Evolutionary conservation across 2,888 invertebrate genomes (phyloP).

Genomic region (Pherbina coryleti): DNA sequence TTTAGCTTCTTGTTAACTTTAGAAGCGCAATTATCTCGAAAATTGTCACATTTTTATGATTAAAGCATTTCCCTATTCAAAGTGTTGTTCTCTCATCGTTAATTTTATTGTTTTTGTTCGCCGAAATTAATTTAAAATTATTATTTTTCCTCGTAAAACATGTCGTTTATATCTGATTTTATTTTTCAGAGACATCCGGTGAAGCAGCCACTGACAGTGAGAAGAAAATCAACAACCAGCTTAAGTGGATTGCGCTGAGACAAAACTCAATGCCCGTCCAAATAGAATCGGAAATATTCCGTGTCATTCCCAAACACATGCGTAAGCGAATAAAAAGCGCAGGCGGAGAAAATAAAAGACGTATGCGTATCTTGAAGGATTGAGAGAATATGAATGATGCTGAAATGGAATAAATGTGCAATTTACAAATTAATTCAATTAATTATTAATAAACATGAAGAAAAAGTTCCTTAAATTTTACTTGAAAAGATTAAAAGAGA

Average conservation of each 20-base stretch:
- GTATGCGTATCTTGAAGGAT: conserved; percentile 45
- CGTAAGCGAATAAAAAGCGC: conserved; percentile 66
- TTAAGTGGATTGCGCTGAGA: conserved; percentile 59
- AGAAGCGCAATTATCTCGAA: no score
- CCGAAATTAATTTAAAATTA: not conserved
- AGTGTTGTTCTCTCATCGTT: no score
- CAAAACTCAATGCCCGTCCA: conserved; percentile 69
- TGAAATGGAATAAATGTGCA: not conserved
- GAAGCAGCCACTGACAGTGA: conserved; percentile 13
- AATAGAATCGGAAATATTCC: conserved; percentile 67
- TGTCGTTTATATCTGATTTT: conserved; percentile 18
- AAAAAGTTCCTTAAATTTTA: not conserved
- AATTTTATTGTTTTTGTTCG: no score
- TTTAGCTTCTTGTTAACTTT: no score
- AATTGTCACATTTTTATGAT: no score
- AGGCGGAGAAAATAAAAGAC: conserved; percentile 52
- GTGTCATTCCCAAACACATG: conserved; percentile 66
- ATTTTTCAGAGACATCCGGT: conserved; percentile 32
- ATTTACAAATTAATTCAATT: not conserved
- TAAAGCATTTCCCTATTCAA: no score
- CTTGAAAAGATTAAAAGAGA: no score
- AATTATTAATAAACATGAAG: no score
- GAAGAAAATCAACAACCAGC: conserved; percentile 47
- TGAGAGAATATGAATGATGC: conserved; percentile 32
- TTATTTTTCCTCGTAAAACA: not conserved